Percentiles rank a stretch among this genome's conserved stretches.
phyloP scores from a whole-genome alignment of 2,888 invertebrate genomes.

The Altica lythri region DNA sequence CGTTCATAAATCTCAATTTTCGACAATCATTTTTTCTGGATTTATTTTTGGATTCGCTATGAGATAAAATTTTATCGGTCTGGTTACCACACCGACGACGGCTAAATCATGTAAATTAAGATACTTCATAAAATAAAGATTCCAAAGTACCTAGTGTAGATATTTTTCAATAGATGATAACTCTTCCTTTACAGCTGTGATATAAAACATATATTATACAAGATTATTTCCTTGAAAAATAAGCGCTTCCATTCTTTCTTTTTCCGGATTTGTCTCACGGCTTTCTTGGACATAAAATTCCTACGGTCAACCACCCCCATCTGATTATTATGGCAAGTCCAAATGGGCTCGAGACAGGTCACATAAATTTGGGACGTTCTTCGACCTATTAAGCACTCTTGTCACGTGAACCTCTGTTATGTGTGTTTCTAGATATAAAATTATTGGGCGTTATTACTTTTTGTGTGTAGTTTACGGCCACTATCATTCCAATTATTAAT shows the following conservation, averaged over 20 bases:
- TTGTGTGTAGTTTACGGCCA: constrained; percentile 4
- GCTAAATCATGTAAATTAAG: no score
- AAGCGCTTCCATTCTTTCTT: not conserved
- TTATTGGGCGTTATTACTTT: constrained; percentile 19
- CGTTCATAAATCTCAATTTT: constrained; percentile 19
- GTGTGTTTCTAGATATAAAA: constrained; percentile 11
- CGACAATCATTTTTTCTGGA: constrained; percentile 15
- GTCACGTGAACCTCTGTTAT: constrained; percentile 16
- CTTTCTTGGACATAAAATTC: constrained; percentile 3
- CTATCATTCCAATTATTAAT: no score
- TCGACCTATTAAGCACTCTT: constrained; percentile 15
- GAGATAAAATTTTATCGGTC: not conserved
- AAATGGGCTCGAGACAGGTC: constrained; percentile 3
- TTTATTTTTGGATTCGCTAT: constrained; percentile 7
- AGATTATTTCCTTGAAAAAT: not conserved
- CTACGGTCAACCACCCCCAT: not conserved
- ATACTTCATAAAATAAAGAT: no score
- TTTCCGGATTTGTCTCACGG: constrained; percentile 1
- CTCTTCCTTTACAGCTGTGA: no score
- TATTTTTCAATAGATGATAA: no score
- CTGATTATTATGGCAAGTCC: constrained; percentile 14
- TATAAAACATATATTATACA: no score
- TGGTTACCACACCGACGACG: no score
- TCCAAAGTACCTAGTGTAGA: no score
- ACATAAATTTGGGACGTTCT: constrained; percentile 16